Evolutionary conservation across 2,888 invertebrate species (phyloP), one percentile per base, ranked within the genome.

Genomic region (Caenorhabditis doughertyi): DNA sequence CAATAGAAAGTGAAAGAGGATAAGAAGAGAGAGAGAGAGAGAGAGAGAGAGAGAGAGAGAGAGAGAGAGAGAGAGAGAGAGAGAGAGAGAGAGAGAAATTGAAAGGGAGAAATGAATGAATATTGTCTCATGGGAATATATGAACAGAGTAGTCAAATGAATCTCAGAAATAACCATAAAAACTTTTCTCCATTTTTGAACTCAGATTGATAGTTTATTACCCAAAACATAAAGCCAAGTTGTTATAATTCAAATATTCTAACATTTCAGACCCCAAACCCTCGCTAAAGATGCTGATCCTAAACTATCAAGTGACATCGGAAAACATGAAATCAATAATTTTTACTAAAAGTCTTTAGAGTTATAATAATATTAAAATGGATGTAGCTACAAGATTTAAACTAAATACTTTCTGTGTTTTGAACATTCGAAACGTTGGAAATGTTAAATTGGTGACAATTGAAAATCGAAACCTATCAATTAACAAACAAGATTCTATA

Each of bases 91-190:
- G 58, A 47, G 70, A 47, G 23, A 55, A 58, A 70, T n/a, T 29
- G 23, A 8, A 64, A 58, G 35, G 7, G 21, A 47, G 44, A 70
- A 58, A 58, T 70, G 70, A 70, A 47, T 58, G 70, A 62, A 62
- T 72, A 72, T 72, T 72, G 29, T 62, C 72, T 51, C 72, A n/a
- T 21, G 60, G 72, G 72, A 72, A 29, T 21, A 32, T 11, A 21
- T 11, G 39, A 35, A 51, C n/a, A n/a, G n/a, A 62, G 11, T 58
- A 51, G 25, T 35, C 32, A 56, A 56, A 49, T 47, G 29, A 68
- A 68, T 68, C 68, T 55, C 29, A 29, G 68, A 68, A 53, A 64
- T 49, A 53, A 55, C 35, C 18, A 56, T n/a, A n/a, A n/a, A n/a
- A n/a, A 68, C 55, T 56, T 68, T 44, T 68, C 44, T 68, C 18